phyloP scores from a whole-genome alignment of 1,140 invertebrate genomes.

The Amyelois transitella region DNA sequence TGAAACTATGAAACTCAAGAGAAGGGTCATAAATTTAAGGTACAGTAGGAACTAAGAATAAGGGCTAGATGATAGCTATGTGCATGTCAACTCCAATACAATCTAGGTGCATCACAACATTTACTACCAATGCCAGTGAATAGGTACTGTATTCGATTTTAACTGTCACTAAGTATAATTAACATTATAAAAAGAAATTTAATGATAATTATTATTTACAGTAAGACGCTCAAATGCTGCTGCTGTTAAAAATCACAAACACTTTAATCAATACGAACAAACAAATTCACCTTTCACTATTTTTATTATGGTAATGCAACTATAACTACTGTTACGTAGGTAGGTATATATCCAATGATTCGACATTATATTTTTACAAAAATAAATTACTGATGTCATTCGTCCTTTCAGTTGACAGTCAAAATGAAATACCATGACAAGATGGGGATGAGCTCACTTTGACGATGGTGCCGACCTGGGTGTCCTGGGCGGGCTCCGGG shows the following conservation, averaged over 20 bases:
- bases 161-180: neutral
- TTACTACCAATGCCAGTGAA: neutral
- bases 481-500: constrained; percentile 41
- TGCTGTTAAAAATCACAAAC: no score
- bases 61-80: neutral
- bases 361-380: neutral
- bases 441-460: constrained; percentile 77
- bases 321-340: neutral
- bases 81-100: neutral
- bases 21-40: no score
- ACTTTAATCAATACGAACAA: no score
- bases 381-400: neutral
- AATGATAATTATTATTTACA: no score
- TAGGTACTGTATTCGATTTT: neutral
- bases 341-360: neutral
- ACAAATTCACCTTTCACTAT: no score
- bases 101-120: neutral
- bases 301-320: no score
- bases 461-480: constrained; percentile 87
- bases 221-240: no score
- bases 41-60: neutral
- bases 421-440: constrained; percentile 5
- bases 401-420: neutral
- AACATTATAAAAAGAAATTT: no score
- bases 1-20: no score